These are phyloP conservation scores for Nothocercus julius DNA, from an alignment of 2,113 vertebrate genomes.

Conservation along the genomic window DNA sequence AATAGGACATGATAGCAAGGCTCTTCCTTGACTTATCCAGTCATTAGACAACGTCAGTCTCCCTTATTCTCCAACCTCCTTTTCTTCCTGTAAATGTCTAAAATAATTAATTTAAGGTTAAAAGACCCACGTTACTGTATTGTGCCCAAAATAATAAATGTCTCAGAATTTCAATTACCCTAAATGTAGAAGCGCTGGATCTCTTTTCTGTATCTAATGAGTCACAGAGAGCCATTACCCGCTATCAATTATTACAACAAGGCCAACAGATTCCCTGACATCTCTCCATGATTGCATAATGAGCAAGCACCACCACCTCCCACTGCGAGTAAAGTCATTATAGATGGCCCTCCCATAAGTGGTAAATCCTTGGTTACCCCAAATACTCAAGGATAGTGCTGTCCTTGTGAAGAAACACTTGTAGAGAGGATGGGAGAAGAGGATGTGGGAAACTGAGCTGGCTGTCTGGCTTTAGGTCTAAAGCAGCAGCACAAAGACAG, in stretches of 20 bases:
- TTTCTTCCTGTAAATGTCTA: conserved; percentile 70
- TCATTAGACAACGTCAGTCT: neutral
- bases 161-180: conserved; percentile 79
- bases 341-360: neutral
- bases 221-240: conserved; percentile 70
- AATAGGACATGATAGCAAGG: neutral
- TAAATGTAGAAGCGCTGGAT: conserved; percentile 73
- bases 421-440: neutral
- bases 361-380: neutral
- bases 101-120: conserved; percentile 73
- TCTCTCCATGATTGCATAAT: conserved; percentile 63
- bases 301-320: conserved; percentile 1
- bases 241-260: conserved; percentile 75
- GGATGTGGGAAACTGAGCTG: neutral
- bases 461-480: neutral
- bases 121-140: conserved; percentile 69
- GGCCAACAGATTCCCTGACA: conserved; percentile 65
- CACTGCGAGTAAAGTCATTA: neutral
- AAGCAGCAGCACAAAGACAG: neutral
- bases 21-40: neutral
- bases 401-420: neutral
- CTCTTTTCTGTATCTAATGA: conserved; percentile 66
- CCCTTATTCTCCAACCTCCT: neutral
- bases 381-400: neutral
- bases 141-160: conserved; percentile 76